These are phyloP conservation scores for Salvator merianae DNA, from an alignment of 2,113 vertebrate species.

Conservation along the genomic window DNA sequence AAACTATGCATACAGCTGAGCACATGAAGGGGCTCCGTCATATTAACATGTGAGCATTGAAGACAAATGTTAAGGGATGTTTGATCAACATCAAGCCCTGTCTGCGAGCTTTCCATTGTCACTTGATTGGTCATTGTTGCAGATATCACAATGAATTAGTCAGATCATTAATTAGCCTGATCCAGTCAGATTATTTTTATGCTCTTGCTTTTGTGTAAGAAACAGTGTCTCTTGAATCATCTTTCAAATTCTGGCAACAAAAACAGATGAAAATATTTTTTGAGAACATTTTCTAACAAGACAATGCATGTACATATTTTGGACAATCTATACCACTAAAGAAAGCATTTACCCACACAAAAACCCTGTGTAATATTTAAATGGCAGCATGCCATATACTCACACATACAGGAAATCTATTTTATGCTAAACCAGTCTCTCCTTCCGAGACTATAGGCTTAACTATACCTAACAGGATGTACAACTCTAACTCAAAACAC, in stretches of 20 bases:
- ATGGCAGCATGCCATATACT: conserved; percentile 40
- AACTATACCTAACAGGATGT: not conserved
- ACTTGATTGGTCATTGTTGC: not conserved
- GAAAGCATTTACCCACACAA: conserved; percentile 41
- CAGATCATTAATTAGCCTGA: not conserved
- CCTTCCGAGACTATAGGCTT: conserved; percentile 56
- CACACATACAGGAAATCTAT: conserved; percentile 62
- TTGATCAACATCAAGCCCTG: not conserved
- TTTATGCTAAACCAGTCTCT: conserved; percentile 36
- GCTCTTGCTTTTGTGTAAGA: not conserved
- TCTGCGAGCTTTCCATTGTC: not conserved
- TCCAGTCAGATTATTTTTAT: not conserved
- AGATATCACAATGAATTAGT: not conserved
- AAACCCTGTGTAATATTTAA: conserved; percentile 43
- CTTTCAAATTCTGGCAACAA: conserved; percentile 21
- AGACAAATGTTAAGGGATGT: not conserved
- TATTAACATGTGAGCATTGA: not conserved
- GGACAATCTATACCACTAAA: conserved; percentile 52
- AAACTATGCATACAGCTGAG: not conserved
- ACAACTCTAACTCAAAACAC: not conserved
- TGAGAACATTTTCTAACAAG: conserved; percentile 33
- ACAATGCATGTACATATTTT: conserved; percentile 39
- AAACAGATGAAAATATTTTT: conserved; percentile 33
- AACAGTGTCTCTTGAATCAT: not conserved
- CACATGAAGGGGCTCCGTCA: not conserved